Conservation (phyloP, 1,140 invertebrate species). For the Phymorhynchus buccinoides region DNA sequence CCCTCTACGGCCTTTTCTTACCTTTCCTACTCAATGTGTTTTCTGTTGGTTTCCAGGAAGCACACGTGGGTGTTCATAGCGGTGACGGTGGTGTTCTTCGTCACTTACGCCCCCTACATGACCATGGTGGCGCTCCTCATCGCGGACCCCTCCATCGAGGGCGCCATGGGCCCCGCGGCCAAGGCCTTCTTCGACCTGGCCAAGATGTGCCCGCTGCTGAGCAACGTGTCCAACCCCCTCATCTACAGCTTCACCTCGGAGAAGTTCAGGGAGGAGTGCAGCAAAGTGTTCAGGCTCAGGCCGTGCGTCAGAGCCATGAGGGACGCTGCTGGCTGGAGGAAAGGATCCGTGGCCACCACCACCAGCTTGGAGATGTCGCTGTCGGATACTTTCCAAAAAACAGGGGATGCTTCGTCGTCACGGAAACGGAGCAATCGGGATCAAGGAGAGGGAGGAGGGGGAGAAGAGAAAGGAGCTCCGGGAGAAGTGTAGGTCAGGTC, state of each 20-base stretch:
- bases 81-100: conserved; percentile 51
- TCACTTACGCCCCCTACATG: conserved; percentile 49
- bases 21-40: not conserved
- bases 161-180: conserved; percentile 31
- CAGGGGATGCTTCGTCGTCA: too few species aligned
- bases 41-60: not conserved
- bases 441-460: not conserved
- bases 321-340: not conserved
- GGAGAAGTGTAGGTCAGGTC: too few species aligned
- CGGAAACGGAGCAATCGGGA: not conserved
- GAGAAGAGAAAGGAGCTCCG: not conserved
- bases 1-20: too few species aligned
- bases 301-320: not conserved
- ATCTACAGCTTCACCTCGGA: conserved; percentile 54
- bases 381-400: conserved; percentile 4
- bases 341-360: conserved; percentile 26
- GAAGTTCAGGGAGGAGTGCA: conserved; percentile 44
- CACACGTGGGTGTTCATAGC: conserved; percentile 47
- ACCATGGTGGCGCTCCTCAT: conserved; percentile 38
- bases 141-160: conserved; percentile 21
- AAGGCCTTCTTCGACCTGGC: conserved; percentile 50
- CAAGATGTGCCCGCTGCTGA: conserved; percentile 43
- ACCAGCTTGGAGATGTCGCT: conserved; percentile 26
- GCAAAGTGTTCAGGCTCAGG: conserved; percentile 42
- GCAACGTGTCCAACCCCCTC: conserved; percentile 50